Evolutionary conservation across 2,113 vertebrate genomes (phyloP).

Genomic region (Mastomys natalensis): DNA sequence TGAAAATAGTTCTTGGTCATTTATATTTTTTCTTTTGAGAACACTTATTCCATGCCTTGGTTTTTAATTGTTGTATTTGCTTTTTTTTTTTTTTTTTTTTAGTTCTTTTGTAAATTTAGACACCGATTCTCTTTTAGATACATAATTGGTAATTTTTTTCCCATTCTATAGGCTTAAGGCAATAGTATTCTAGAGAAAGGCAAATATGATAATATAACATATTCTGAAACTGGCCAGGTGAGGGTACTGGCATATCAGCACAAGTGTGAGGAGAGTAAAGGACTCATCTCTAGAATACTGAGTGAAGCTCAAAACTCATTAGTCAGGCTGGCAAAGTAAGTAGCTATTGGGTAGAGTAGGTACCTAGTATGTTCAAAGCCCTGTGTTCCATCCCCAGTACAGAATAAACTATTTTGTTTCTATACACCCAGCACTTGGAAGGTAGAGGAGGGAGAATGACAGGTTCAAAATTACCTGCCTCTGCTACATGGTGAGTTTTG

Average conservation of each 20-base stretch:
- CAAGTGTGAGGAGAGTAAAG: neutral
- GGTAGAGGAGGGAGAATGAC: neutral
- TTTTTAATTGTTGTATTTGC: neutral
- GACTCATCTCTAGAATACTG: neutral
- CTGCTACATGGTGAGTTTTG: no score
- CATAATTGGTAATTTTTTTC: neutral
- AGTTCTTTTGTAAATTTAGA: neutral
- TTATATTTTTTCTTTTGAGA: neutral
- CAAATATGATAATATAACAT: neutral
- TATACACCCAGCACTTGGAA: neutral
- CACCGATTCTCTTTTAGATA: neutral
- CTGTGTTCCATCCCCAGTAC: neutral
- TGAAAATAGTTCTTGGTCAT: neutral
- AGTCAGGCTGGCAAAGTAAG: neutral
- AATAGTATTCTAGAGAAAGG: neutral
- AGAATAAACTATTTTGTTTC: neutral
- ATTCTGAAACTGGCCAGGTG: neutral
- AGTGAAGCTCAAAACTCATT: neutral
- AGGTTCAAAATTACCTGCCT: no score
- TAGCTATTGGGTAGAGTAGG: neutral
- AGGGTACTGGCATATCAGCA: neutral
- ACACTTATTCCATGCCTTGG: neutral
- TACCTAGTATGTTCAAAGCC: neutral
- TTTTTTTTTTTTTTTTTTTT: neutral
- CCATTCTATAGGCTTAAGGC: neutral